These are phyloP conservation scores for Liasis olivaceus DNA, from an alignment of 2,797 vertebrate species.

Conservation along the genomic window DNA sequence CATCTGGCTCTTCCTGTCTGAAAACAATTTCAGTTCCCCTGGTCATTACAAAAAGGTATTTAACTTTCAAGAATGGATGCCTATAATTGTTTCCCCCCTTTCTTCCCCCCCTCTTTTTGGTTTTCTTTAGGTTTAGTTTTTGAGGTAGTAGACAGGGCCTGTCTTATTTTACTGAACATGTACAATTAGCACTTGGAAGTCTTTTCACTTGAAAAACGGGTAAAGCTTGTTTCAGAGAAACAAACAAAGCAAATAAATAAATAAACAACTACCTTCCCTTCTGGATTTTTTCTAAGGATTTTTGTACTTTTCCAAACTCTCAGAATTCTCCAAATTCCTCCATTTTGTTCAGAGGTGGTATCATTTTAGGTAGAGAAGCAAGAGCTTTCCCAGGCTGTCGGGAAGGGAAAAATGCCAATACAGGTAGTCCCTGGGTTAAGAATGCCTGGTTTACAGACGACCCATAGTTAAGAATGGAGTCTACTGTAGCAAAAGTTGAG, in stretches of 20 bases:
- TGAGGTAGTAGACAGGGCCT: background rate
- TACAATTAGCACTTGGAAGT: background rate
- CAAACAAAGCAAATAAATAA: background rate
- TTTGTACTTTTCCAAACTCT: background rate
- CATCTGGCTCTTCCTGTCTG: background rate
- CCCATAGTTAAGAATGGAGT: no score
- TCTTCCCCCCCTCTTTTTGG: background rate
- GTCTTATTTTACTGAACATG: background rate
- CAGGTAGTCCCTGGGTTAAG: no score
- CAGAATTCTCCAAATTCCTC: background rate
- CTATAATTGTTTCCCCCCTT: background rate
- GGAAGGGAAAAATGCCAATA: background rate
- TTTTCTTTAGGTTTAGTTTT: background rate
- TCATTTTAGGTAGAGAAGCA: background rate
- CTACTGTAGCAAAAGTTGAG: no score
- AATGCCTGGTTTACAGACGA: no score
- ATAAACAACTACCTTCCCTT: background rate
- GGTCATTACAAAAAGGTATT: background rate
- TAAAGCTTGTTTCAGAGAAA: background rate
- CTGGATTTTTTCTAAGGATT: background rate
- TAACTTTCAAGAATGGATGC: background rate
- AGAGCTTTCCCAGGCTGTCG: background rate
- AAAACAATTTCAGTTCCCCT: background rate
- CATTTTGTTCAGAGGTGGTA: background rate
- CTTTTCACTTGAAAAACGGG: background rate